Evolutionary conservation across 2,888 invertebrate genomes (phyloP).

Genomic region (Alentia gelatinosa): DNA sequence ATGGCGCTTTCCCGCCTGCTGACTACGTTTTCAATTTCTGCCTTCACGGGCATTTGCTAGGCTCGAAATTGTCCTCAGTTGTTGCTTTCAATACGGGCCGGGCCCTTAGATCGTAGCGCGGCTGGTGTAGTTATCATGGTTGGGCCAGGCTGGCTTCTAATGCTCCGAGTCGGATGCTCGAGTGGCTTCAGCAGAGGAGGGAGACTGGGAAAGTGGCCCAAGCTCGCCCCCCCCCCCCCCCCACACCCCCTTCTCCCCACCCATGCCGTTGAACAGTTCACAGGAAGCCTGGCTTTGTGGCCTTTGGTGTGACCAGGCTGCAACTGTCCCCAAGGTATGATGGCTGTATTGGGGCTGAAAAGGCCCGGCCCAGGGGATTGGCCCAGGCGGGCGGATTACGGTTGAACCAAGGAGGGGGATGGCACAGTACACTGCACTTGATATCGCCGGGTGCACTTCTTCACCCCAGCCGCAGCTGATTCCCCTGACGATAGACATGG

Average conservation of each 20-base stretch:
- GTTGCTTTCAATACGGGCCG: slow-evolving; percentile 47
- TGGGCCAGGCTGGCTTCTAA: slow-evolving; percentile 4
- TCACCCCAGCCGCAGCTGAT: slow-evolving; percentile 8
- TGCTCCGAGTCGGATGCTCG: slow-evolving; percentile 13
- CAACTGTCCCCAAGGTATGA: slow-evolving; percentile 42
- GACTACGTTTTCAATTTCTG: slow-evolving; percentile 55
- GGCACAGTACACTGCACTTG: slow-evolving; percentile 36
- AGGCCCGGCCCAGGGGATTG: slow-evolving; percentile 13
- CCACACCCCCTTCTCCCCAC: background rate
- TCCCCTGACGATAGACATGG: background rate
- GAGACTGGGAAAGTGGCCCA: background rate
- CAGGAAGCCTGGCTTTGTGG: slow-evolving; percentile 42
- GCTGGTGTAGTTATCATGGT: slow-evolving; percentile 24
- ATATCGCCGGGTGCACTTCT: slow-evolving; percentile 2
- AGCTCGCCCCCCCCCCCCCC: background rate
- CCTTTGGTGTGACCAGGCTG: background rate
- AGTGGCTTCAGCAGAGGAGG: slow-evolving; percentile 21
- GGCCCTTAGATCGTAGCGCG: background rate
- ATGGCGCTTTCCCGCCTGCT: background rate
- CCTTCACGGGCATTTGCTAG: slow-evolving; percentile 38
- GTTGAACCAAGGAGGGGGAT: slow-evolving; percentile 16
- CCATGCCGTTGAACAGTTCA: slow-evolving; percentile 13
- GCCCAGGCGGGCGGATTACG: slow-evolving; percentile 20
- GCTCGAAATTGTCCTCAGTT: slow-evolving; percentile 52
- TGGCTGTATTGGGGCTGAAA: slow-evolving; percentile 36